Percentiles rank a stretch among this genome's conserved stretches.
Evolutionary conservation across 2,888 invertebrate genomes (phyloP).

Genomic region (Cheilosia impressa): DNA sequence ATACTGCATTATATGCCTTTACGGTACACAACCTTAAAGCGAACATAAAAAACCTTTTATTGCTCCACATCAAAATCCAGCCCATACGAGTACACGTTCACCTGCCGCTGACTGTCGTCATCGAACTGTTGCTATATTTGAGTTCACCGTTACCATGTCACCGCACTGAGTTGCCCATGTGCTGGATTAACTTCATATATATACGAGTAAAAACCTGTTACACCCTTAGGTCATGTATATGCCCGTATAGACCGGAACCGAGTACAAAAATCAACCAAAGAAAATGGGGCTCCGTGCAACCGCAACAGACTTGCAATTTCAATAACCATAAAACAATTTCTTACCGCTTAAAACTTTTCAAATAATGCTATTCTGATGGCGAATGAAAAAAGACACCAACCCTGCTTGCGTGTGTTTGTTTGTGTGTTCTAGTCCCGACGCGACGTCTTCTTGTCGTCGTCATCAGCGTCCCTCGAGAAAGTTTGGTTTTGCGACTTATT

Average conservation of each 20-base stretch:
- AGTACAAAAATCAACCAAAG: conserved; percentile 16
- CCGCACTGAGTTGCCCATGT: conserved; percentile 16
- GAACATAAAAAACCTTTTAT: conserved; percentile 70
- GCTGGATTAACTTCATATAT: conserved; percentile 44
- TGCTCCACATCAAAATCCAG: conserved; percentile 23
- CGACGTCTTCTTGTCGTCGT: background rate
- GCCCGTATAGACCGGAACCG: conserved; percentile 11
- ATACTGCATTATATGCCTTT: conserved; percentile 10
- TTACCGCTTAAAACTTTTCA: conserved; percentile 73
- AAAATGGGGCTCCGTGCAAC: background rate
- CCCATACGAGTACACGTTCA: conserved; percentile 21
- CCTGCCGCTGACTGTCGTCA: conserved; percentile 12
- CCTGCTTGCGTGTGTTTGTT: conserved; percentile 2
- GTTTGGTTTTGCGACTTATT: conserved; percentile 44
- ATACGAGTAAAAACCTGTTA: conserved; percentile 58
- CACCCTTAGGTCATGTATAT: conserved; percentile 49
- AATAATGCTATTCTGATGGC: conserved; percentile 67
- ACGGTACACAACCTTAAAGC: conserved; percentile 50
- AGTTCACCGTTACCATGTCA: conserved; percentile 27
- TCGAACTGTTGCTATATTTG: conserved; percentile 23
- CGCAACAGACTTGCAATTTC: conserved; percentile 60
- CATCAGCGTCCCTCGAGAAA: conserved; percentile 38
- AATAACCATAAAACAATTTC: conserved; percentile 72
- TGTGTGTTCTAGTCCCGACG: conserved; percentile 5
- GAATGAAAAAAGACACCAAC: conserved; percentile 4